Evolutionary conservation across 2,888 invertebrate genomes (phyloP).

Genomic region (Odontocolon sp.): DNA sequence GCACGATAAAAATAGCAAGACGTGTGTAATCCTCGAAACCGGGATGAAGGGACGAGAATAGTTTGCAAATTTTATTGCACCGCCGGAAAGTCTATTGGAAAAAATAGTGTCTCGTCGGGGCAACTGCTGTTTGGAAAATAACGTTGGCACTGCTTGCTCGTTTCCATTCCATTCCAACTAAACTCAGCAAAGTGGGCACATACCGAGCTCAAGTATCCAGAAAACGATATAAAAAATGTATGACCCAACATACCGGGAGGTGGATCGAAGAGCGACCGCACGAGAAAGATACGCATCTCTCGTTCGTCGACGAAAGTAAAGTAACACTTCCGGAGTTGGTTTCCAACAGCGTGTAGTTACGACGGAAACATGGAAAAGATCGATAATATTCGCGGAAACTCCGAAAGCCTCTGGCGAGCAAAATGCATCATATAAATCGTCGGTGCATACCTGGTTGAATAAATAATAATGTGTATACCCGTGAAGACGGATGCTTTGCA

Average conservation of each 20-base stretch:
- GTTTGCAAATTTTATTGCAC: slow-evolving; percentile 26
- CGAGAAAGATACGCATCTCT: slow-evolving; percentile 20
- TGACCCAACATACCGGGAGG: not conserved
- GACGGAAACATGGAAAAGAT: not conserved
- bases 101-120: slow-evolving; percentile 3
- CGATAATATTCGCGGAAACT: slow-evolving; percentile 34
- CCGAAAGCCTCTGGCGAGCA: not conserved
- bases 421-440: slow-evolving; percentile 1
- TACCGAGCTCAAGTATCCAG: slow-evolving; percentile 23
- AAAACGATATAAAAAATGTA: slow-evolving; percentile 43
- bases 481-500: slow-evolving; percentile 4
- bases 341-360: slow-evolving; percentile 5
- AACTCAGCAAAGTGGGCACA: not conserved
- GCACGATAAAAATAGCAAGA: slow-evolving; percentile 8
- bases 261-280: not conserved
- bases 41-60: not conserved
- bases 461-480: slow-evolving; percentile 15
- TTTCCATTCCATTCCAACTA: slow-evolving; percentile 22
- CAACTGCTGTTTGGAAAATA: not conserved
- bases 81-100: slow-evolving; percentile 5
- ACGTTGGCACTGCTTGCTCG: slow-evolving; percentile 10
- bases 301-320: not conserved
- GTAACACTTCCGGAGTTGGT: slow-evolving; percentile 1
- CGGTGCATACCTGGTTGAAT: slow-evolving; percentile 1
- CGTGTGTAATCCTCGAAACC: not conserved